phyloP scores from a whole-genome alignment of 2,888 invertebrate genomes.

The Allacma fusca region DNA sequence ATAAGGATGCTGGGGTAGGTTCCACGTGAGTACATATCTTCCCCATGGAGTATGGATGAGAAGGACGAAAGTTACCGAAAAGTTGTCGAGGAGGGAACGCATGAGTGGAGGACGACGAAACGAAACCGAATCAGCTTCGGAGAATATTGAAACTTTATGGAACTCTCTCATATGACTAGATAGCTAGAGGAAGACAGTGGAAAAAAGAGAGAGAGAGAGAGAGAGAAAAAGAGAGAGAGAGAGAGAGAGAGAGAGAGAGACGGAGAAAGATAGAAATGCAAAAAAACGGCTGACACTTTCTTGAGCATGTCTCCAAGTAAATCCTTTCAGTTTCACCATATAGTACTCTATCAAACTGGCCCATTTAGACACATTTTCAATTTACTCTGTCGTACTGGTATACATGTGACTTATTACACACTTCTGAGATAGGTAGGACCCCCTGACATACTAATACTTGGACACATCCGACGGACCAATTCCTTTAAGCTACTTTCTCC shows the following conservation, averaged over 20 bases:
- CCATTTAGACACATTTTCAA: conserved; percentile 25
- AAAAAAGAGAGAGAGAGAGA: not conserved
- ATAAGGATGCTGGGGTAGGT: not conserved
- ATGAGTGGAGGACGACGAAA: conserved; percentile 36
- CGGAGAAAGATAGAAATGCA: not conserved
- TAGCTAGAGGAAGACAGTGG: not conserved
- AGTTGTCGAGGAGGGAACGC: conserved; percentile 28
- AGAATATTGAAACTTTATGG: conserved; percentile 23
- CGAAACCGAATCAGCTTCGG: conserved; percentile 1
- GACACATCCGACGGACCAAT: conserved; percentile 17
- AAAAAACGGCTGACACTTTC: conserved; percentile 26
- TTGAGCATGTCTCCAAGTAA: conserved; percentile 31
- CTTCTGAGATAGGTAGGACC: not conserved
- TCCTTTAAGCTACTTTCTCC: conserved; percentile 7
- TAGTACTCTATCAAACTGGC: not conserved
- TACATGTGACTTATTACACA: not conserved
- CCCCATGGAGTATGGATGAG: conserved; percentile 19
- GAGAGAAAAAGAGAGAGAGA: not conserved
- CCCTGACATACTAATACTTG: not conserved
- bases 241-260: not conserved
- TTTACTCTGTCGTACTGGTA: conserved; percentile 4
- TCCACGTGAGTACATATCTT: not conserved
- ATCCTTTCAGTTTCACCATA: conserved; percentile 6
- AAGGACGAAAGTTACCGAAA: conserved; percentile 36
- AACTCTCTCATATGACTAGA: conserved; percentile 13